phyloP scores from a whole-genome alignment of 2,113 vertebrate species.

The Galeopterus variegatus region DNA sequence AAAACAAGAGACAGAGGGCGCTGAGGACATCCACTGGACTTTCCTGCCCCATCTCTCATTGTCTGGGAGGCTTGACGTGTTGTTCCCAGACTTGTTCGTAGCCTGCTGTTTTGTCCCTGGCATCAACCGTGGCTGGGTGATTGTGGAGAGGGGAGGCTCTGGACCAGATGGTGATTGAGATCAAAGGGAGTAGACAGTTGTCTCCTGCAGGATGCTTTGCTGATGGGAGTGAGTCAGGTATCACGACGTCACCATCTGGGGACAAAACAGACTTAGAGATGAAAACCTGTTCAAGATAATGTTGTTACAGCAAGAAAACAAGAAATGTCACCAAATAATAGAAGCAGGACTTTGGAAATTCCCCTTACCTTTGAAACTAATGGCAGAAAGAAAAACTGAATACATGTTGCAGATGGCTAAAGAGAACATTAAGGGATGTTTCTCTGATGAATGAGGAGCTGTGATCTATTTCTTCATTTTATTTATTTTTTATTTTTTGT shows the following conservation, averaged over 20 bases:
- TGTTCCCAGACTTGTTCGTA: background rate
- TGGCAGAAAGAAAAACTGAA: background rate
- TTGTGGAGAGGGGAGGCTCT: background rate
- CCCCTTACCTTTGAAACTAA: background rate
- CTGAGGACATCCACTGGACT: background rate
- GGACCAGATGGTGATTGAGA: background rate
- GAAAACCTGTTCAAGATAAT: background rate
- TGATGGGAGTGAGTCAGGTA: background rate
- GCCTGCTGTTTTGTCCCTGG: background rate
- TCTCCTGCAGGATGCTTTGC: background rate
- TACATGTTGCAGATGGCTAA: background rate
- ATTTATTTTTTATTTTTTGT: constrained; percentile 40
- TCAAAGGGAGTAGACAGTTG: background rate
- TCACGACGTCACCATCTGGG: background rate
- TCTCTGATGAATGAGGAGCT: background rate
- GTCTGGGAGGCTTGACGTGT: background rate
- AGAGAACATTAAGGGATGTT: background rate
- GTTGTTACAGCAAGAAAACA: background rate
- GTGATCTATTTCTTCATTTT: background rate
- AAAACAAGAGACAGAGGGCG: background rate
- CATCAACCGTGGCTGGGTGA: background rate
- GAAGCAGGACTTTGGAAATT: background rate
- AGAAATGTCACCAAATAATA: background rate
- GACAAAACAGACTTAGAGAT: background rate
- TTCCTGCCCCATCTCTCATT: background rate